Base-by-base conservation (phyloP, 2,888 invertebrate genomes). In the Clusia tigrina region DNA sequence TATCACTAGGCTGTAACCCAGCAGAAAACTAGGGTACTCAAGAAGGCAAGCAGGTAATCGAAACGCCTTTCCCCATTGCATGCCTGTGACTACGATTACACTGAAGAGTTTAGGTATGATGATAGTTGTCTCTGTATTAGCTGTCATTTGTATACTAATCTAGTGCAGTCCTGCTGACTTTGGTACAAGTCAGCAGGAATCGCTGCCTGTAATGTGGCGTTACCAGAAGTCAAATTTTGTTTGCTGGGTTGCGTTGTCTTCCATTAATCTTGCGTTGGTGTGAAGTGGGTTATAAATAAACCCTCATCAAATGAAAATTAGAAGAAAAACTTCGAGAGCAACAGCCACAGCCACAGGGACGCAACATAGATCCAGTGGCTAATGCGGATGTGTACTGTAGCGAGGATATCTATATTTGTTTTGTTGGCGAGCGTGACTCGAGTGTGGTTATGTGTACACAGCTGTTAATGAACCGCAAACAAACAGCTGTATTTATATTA, bases 301-400 rank as follows among this genome's bases (percentile, higher is more conserved):
- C 58, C 58, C 58, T 58, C 37, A 58, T 58, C 58, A 58, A 58
- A 51, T 58, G 32, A 22, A 52, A 58, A 58, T 58, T 20, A 32
- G 37, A 52, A 48, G 26, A 58, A 46, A 42, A 17, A 12, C 32
- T 9, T 32, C 42, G 9, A 42, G 42, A 17, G 42, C 9, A 42
- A n/a, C 6, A 42, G n/a, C n/a, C 9, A n/a, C 42, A 42, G n/a
- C 12, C n/a, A 48, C 12, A 32, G 12, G 32, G 22, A 52, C 23
- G 1, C 32, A 37, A 9, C 23, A 37, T 32, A 46, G 32, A 48
- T 42, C 25, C 17, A 60, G 12, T 48, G 22, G 20, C 12, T 56
- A 42, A 18, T 18, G 26, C 20, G 15, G 17, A 20, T 54, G 6
- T 17, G 25, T n/a, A 17, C 1, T 12, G 22, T 38, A 25, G n/a